Percentiles rank a stretch among this genome's conserved stretches.
phyloP scores from a whole-genome alignment of 2,797 vertebrate genomes.

The Momotus momota region DNA sequence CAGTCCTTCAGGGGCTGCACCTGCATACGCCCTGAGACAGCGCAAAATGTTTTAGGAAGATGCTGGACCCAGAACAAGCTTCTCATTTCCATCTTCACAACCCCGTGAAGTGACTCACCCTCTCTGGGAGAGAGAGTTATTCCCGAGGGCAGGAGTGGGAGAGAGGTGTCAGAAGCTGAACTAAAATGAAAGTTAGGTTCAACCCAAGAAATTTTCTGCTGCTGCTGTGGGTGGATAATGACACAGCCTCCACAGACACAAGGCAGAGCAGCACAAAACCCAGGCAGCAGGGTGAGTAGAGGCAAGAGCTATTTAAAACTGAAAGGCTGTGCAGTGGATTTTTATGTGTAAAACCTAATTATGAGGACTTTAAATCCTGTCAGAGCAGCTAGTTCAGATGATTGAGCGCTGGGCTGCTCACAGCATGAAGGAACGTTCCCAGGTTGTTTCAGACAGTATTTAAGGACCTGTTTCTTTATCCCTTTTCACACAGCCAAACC shows the following conservation, averaged over 20 bases:
- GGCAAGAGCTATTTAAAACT: conserved; percentile 26
- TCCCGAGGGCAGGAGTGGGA: conserved; percentile 20
- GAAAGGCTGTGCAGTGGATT: neutral
- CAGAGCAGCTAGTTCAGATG: conserved; percentile 33
- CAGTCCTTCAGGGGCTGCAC: neutral
- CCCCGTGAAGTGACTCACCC: conserved; percentile 35
- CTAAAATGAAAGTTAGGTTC: conserved; percentile 24
- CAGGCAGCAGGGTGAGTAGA: neutral
- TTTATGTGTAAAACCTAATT: conserved; percentile 45
- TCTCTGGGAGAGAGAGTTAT: neutral
- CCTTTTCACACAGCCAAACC: neutral
- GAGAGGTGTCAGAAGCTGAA: neutral
- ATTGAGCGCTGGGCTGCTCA: conserved; percentile 1
- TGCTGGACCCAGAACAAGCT: neutral
- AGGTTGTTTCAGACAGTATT: neutral
- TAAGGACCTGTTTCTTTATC: neutral
- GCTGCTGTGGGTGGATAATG: conserved; percentile 52
- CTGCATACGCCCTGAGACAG: fast-evolving
- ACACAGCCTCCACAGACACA: conserved; percentile 23
- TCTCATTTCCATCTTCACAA: neutral
- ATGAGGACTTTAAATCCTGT: conserved; percentile 9
- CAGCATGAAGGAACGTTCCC: neutral
- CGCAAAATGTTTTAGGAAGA: neutral
- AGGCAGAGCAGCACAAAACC: neutral
- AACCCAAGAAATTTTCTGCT: neutral